A percentile compares a stretch with the other conserved stretches of the same genome.
These are phyloP conservation scores for Drosophila anceps DNA, from an alignment of 2,888 invertebrate genomes.

Conservation along the genomic window DNA sequence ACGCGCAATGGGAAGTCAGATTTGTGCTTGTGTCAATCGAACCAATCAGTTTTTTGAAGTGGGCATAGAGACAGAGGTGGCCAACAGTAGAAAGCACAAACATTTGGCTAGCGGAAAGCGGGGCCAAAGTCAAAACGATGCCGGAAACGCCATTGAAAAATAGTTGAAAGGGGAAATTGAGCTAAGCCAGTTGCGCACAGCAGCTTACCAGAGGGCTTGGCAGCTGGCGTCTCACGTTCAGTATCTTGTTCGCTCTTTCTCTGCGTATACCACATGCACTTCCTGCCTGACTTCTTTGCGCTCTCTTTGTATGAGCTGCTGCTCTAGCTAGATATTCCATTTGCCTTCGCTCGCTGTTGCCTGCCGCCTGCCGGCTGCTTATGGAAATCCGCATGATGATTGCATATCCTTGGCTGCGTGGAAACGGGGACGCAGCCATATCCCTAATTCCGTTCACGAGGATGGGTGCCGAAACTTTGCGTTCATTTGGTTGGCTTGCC, in stretches of 20 bases:
- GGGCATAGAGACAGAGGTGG: conserved; percentile 13
- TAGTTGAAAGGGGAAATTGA: conserved; percentile 78
- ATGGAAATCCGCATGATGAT: conserved; percentile 82
- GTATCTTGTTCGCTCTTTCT: conserved; percentile 1
- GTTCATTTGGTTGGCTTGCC: conserved; percentile 70
- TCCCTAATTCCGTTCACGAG: conserved; percentile 66
- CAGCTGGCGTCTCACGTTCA: conserved; percentile 4
- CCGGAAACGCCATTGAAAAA: conserved; percentile 79
- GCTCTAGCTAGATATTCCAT: conserved; percentile 66
- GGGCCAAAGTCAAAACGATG: conserved; percentile 63
- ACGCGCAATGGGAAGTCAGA: conserved; percentile 16
- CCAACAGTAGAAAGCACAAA: conserved; percentile 52
- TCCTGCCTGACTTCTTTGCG: conserved; percentile 33
- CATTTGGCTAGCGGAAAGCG: conserved; percentile 48
- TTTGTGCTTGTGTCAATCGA: conserved; percentile 51
- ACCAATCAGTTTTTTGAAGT: conserved; percentile 55
- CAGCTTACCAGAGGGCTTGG: conserved; percentile 46
- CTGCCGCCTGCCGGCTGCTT: conserved; percentile 58
- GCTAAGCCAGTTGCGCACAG: conserved; percentile 73
- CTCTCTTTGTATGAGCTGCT: conserved; percentile 31
- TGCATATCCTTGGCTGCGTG: conserved; percentile 77
- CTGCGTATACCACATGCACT: conserved; percentile 49
- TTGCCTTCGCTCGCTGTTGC: conserved; percentile 52
- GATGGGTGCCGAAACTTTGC: conserved; percentile 70
- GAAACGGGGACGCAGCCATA: conserved; percentile 70